Conservation (phyloP, 2,888 invertebrate genomes). For the Andrena praecox region DNA sequence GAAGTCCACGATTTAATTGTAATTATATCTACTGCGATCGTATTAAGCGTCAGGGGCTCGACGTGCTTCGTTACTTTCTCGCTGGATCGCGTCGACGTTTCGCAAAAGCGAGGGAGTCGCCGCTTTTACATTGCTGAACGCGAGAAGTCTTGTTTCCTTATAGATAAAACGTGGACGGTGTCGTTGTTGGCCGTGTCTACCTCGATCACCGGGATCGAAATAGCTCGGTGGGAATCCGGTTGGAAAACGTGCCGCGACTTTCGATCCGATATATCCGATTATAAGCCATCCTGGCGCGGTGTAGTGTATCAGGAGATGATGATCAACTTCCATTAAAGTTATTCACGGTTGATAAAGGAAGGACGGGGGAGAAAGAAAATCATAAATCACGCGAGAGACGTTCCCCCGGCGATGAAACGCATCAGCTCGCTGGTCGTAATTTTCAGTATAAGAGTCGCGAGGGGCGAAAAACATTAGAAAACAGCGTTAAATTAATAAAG, state of each 20-base stretch:
- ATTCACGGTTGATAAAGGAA: conserved; percentile 24
- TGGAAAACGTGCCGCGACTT: conserved; percentile 55
- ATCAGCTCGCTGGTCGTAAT: background rate
- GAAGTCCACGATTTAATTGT: background rate
- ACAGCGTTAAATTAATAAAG: background rate
- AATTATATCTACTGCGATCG: background rate
- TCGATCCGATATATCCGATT: conserved; percentile 40
- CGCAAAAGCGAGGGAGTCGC: background rate
- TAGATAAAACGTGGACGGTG: background rate
- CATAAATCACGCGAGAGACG: conserved; percentile 18
- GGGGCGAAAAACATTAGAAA: background rate
- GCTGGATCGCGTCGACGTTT: background rate
- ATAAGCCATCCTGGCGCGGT: conserved; percentile 23
- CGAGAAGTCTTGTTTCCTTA: background rate
- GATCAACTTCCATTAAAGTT: conserved; percentile 48
- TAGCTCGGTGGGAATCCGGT: conserved; percentile 46
- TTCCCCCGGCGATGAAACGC: background rate
- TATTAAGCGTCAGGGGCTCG: background rate
- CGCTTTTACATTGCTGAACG: background rate
- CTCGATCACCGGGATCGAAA: conserved; percentile 43
- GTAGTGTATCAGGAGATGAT: conserved; percentile 24
- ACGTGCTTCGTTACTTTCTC: background rate
- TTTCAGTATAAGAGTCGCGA: background rate
- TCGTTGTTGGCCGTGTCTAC: conserved; percentile 27
- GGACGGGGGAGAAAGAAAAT: conserved; percentile 7